Percentiles rank a stretch among this genome's conserved stretches.
phyloP scores from a whole-genome alignment of 2,113 vertebrate genomes.

The Tenebrosternarchus preto region DNA sequence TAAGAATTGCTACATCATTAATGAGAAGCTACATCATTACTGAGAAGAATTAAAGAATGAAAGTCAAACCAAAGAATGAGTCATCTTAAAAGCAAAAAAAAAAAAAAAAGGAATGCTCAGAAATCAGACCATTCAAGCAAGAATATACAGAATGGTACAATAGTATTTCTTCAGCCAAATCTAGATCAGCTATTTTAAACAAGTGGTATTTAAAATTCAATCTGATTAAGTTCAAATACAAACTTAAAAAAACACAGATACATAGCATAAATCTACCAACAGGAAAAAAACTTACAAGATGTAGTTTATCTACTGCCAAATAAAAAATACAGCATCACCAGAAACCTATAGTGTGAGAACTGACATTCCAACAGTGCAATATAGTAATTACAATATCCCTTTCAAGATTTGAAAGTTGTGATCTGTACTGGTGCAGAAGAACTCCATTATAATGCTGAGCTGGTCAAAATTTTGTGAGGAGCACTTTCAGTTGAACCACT shows the following conservation, averaged over 20 bases:
- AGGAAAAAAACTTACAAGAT: too few relatives aligned
- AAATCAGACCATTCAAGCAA: neutral
- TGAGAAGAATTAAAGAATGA: neutral
- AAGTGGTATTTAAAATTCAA: neutral
- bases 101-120: too few relatives aligned
- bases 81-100: constrained; percentile 5
- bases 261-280: neutral
- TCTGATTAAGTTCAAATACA: neutral
- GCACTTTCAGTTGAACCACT: neutral
- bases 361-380: too few relatives aligned
- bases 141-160: neutral
- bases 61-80: neutral
- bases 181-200: neutral
- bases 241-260: too few relatives aligned
- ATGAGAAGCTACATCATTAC: neutral
- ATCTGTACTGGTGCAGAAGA: neutral
- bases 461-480: neutral
- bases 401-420: neutral
- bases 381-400: too few relatives aligned
- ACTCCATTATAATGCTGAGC: neutral
- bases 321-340: neutral
- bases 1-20: neutral
- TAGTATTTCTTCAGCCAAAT: neutral
- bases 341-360: neutral
- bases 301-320: too few relatives aligned